Percentiles rank a stretch among this genome's conserved stretches.
phyloP scores from a whole-genome alignment of 2,113 vertebrate species.

The Pseudopipra pipra region DNA sequence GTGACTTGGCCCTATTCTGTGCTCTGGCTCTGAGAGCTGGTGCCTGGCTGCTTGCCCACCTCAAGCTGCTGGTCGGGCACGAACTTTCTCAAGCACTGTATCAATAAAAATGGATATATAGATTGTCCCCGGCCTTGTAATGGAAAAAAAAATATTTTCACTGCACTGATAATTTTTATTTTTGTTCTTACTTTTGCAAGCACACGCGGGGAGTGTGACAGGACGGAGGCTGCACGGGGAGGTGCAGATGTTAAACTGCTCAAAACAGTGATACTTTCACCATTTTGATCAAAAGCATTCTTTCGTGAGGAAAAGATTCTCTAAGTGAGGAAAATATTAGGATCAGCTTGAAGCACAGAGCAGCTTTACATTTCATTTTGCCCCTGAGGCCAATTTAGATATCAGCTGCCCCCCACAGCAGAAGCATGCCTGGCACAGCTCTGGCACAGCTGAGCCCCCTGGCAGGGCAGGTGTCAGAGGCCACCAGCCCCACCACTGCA shows the following conservation, averaged over 20 bases:
- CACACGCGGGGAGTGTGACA: rapidly evolving
- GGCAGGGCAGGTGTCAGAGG: neutral
- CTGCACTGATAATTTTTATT: neutral
- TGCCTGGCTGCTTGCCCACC: neutral
- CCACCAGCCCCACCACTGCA: neutral
- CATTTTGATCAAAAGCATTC: neutral
- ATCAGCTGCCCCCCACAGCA: rapidly evolving
- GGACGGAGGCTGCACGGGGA: neutral
- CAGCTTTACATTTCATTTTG: neutral
- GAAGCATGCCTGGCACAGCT: neutral
- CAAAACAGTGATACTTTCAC: neutral
- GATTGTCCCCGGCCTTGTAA: neutral
- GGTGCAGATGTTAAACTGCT: neutral
- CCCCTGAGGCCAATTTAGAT: neutral
- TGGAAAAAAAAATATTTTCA: neutral
- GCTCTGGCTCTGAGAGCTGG: neutral
- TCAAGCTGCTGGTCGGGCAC: neutral
- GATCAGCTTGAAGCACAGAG: neutral
- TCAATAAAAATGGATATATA: neutral
- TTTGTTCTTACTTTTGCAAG: neutral
- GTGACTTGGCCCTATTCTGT: rapidly evolving
- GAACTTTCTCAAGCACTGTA: neutral
- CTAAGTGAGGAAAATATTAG: neutral
- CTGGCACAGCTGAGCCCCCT: neutral
- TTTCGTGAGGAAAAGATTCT: neutral